Evolutionary conservation across 2,113 vertebrate genomes (phyloP), one percentile per base, ranked within the genome.

Genomic region (Orientallactaga bullata): DNA sequence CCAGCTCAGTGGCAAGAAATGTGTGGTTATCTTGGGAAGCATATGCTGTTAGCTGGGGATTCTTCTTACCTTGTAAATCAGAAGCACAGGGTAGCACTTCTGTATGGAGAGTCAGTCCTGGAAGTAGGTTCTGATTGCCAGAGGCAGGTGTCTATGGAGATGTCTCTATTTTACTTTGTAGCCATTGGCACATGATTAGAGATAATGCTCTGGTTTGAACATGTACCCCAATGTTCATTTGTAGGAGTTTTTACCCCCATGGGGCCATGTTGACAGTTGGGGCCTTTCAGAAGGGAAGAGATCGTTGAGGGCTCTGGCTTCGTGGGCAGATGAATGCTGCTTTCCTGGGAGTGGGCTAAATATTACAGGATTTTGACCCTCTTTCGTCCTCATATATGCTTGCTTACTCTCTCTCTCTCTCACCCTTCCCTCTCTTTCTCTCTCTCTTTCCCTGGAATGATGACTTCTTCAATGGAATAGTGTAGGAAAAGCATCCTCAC

Each of bases 91-190:
- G 61, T 20, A 21, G 1, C 0, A 3, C 35, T 78, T 84, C 35
- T 24, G 4, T 39, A 20, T 0, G 0, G 7, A 18, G 21, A 17
- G 35, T n/a, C 30, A n/a, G 60, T 47, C 5, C 0, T 6, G 13
- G 55, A 66, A n/a, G 17, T n/a, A 10, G 71, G 77, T 12, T 51
- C 26, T 61, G 32, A 37, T 39, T 60, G 18, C 4, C 2, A 21
- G 71, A 69, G 5, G 12, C 37, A 73, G 18, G 23, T 55, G 42
- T 61, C 28, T 89, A 18, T 32, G 30, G 9, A 37, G 42, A 47
- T 47, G 28, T 8, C 7, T 61, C 21, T 60, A 13, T 81, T 37
- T 88, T 30, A 66, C 3, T 51, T 47, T 18, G 26, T 18, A 42
- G 37, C 82, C 26, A 47, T 82, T 51, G n/a, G 65, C 66, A 68